Percentiles rank a stretch among this genome's conserved stretches.
Conservation (phyloP, 2,888 invertebrate genomes). For the Lithosia quadra region DNA sequence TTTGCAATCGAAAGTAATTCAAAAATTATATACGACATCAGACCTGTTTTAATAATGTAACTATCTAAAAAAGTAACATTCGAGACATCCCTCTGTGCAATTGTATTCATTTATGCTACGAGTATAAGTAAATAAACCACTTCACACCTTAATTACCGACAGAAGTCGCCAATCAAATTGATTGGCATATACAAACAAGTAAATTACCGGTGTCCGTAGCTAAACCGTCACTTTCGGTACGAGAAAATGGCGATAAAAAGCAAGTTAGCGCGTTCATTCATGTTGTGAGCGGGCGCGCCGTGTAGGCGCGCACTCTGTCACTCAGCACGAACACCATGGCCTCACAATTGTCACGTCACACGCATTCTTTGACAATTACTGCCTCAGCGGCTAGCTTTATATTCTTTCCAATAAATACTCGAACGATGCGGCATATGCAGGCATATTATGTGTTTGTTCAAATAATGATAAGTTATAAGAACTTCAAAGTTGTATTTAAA, state of each 20-base stretch:
- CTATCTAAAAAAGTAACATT: not conserved
- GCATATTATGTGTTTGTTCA: too few species aligned
- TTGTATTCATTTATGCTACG: conserved; percentile 11
- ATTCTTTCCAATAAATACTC: conserved; percentile 33
- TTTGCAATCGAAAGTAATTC: too few species aligned
- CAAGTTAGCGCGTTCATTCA: conserved; percentile 71
- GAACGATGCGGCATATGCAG: not conserved
- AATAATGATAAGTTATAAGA: not conserved
- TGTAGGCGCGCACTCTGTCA: conserved; percentile 22
- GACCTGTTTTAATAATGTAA: not conserved
- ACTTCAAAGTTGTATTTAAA: not conserved
- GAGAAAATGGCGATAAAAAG: conserved; percentile 78
- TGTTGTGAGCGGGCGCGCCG: conserved; percentile 47
- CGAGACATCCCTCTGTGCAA: not conserved
- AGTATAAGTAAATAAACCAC: conserved; percentile 26
- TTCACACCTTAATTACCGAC: conserved; percentile 36
- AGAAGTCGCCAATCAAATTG: conserved; percentile 59
- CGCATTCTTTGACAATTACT: conserved; percentile 77
- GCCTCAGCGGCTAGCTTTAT: conserved; percentile 67
- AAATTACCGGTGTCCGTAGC: conserved; percentile 79
- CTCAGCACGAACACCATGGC: conserved; percentile 12
- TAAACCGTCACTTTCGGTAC: conserved; percentile 71
- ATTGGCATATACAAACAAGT: conserved; percentile 70
- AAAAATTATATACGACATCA: not conserved
- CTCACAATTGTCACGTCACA: conserved; percentile 46